Evolutionary conservation across 2,113 vertebrate genomes (phyloP), one percentile per base, ranked within the genome.

Genomic region (Mastomys coucha): DNA sequence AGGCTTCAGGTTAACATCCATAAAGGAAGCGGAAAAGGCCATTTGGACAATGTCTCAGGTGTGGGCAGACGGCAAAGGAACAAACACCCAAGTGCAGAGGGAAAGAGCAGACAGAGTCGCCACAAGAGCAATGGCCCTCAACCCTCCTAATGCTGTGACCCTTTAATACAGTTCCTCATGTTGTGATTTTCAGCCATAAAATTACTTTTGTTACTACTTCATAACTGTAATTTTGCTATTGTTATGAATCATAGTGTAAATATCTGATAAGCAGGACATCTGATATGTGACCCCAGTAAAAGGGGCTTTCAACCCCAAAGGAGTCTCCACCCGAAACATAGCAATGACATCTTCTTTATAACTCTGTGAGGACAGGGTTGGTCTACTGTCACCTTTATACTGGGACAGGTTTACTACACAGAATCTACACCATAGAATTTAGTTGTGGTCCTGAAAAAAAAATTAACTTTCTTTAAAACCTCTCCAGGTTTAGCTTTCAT

Each of bases 401-500:
- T 69, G 91, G 7, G 11, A 39, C 63, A 69, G 75, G 73, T 88
- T 95, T 91, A 88, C 70, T 91, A 24, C 3, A 20, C 0, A 85
- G 39, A 97, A 96, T 51, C 42, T 75, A 78, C 22, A 82, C 33
- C 75, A 49, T 96, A 39, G 58, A 84, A 95, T 45, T 45, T 80
- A 86, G 65, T 65, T 65, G 19, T 91, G 53, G 76, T 28, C 77
- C 33, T 92, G 53, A 94, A 89, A 31, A 76, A 42, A 75, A 4
- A 91, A 93, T 81, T 20, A 88, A 81, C 31, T 16, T 69, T 33
- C 2, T 92, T 84, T 56, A 78, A 97, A 92, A 53, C 73, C 22
- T 94, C 70, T 94, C 65, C 20, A 56, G 72, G 53, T 49, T 91
- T 88, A 94, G 56, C 49, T 72, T 93, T 94, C 67, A 76, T 24